Evolutionary conservation across 2,888 invertebrate genomes (phyloP).

Genomic region (Atherix ibis): DNA sequence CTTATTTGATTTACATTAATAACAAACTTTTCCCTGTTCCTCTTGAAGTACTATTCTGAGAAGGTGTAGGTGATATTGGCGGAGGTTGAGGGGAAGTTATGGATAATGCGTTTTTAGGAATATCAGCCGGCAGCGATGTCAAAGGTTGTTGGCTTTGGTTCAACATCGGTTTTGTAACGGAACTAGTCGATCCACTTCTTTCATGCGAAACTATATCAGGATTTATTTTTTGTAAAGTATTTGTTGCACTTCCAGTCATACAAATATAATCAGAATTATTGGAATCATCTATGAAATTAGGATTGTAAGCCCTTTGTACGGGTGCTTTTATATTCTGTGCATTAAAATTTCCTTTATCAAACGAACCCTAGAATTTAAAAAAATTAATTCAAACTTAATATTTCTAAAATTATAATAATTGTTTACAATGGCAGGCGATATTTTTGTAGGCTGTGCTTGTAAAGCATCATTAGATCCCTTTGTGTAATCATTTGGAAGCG

Average conservation of each 20-base stretch:
- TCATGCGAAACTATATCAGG: too few relatives aligned
- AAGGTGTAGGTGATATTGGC: conserved; percentile 48
- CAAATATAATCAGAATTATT: conserved; percentile 71
- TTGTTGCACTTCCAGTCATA: conserved; percentile 52
- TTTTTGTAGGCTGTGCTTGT: too few relatives aligned
- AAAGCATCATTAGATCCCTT: too few relatives aligned
- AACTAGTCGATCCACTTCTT: too few relatives aligned
- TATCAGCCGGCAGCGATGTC: conserved; percentile 5
- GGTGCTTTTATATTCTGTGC: too few relatives aligned
- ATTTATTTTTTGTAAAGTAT: background rate
- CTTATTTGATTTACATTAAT: background rate
- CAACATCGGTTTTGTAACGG: conserved; percentile 12
- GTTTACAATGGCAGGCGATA: too few relatives aligned
- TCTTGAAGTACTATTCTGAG: conserved; percentile 44
- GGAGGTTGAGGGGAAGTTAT: conserved; percentile 10
- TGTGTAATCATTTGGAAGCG: conserved; percentile 23
- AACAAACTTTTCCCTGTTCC: conserved; percentile 34
- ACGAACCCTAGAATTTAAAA: too few relatives aligned
- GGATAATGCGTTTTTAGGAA: conserved; percentile 1
- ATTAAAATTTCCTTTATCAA: too few relatives aligned
- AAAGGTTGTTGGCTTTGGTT: conserved; percentile 12
- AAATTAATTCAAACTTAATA: too few relatives aligned
- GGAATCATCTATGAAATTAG: conserved; percentile 46
- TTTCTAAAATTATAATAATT: too few relatives aligned
- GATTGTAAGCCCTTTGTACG: too few relatives aligned